A percentile compares a stretch with the other conserved stretches of the same genome.
Evolutionary conservation across 2,113 vertebrate species (phyloP).

Genomic region (Brienomyrus longianalis): DNA sequence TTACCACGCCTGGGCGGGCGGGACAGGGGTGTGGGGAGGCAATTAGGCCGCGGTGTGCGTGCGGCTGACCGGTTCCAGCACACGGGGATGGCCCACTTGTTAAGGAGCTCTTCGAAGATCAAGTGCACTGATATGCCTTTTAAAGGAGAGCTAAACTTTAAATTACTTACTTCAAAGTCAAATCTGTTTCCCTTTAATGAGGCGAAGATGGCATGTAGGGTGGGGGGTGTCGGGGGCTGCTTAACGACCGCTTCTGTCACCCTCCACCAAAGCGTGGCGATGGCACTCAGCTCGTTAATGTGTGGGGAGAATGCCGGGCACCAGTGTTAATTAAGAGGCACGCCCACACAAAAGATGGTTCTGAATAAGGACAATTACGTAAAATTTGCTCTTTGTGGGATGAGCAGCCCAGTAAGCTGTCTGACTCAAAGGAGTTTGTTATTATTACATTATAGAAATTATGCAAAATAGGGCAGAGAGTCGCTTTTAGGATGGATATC

Average conservation of each 20-base stretch:
- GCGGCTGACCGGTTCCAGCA: not conserved
- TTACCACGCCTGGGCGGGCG: constrained; percentile 1
- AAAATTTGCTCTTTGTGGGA: not conserved
- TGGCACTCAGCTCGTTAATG: not conserved
- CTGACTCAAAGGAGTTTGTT: not conserved
- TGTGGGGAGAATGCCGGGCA: not conserved
- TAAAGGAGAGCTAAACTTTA: constrained; percentile 26
- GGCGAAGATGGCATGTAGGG: not conserved
- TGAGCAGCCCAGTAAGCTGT: not conserved
- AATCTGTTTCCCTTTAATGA: constrained; percentile 6
- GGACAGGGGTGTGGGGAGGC: constrained; percentile 22
- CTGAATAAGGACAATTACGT: not conserved
- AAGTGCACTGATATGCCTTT: constrained; percentile 21
- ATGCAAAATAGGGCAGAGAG: not conserved
- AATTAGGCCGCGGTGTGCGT: constrained; percentile 31
- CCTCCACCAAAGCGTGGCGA: not conserved
- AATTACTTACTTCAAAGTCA: not conserved
- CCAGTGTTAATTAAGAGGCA: not conserved
- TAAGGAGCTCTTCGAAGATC: constrained; percentile 22
- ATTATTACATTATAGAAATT: not conserved
- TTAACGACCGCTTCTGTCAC: constrained; percentile 7
- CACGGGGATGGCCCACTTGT: not conserved
- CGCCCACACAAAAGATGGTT: not conserved
- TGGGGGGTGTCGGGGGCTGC: constrained; percentile 1
- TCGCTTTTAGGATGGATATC: not conserved